Percentiles rank a stretch among this genome's conserved stretches.
Evolutionary conservation across 1,140 invertebrate genomes (phyloP).

Genomic region (Hetaerina americana): DNA sequence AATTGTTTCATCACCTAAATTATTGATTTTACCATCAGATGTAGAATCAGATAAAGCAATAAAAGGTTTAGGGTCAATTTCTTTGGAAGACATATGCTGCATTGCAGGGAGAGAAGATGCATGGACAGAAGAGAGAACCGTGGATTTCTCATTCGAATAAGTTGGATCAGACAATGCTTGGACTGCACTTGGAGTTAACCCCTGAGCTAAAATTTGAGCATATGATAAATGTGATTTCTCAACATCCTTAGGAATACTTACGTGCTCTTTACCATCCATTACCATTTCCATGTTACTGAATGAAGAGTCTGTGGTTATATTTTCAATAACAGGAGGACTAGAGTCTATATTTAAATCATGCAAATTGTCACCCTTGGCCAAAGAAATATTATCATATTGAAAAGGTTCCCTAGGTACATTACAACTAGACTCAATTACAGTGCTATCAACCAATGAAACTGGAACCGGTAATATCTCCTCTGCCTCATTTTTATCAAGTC

Average conservation of each 20-base stretch:
- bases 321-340: not conserved
- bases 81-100: too few species aligned
- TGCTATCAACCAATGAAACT: not conserved
- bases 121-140: too few species aligned
- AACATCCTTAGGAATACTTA: conserved; percentile 12
- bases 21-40: too few species aligned
- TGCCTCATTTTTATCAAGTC: not conserved
- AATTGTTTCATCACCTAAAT: too few species aligned
- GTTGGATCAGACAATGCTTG: too few species aligned
- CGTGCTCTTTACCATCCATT: conserved; percentile 8
- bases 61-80: too few species aligned
- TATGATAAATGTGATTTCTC: conserved; percentile 42
- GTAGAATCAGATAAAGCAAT: too few species aligned
- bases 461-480: not conserved
- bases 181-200: conserved; percentile 40
- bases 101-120: too few species aligned
- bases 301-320: not conserved
- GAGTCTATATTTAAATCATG: too few species aligned
- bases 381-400: not conserved
- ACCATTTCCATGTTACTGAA: not conserved
- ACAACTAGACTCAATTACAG: not conserved
- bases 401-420: not conserved
- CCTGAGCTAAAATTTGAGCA: conserved; percentile 56
- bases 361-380: not conserved
- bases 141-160: too few species aligned